A percentile compares a stretch with the other conserved stretches of the same genome.
phyloP scores from a whole-genome alignment of 2,888 invertebrate genomes.

The Lysandra coridon region DNA sequence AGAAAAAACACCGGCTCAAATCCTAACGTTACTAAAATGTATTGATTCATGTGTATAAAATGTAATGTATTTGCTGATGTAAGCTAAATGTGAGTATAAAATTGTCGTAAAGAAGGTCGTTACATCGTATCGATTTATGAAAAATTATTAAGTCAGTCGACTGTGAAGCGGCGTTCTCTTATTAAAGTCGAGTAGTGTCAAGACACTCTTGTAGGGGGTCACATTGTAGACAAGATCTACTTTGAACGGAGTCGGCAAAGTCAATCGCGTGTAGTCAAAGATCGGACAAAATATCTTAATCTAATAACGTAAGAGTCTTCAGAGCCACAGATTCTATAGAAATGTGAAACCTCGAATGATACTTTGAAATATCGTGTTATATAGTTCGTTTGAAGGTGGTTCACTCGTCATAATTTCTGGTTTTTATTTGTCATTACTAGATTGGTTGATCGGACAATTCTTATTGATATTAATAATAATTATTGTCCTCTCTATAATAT shows the following conservation, averaged over 20 bases:
- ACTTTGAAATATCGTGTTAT: neutral
- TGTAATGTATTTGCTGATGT: slow-evolving; percentile 28
- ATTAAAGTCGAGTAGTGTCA: slow-evolving; percentile 69
- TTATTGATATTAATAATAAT: neutral
- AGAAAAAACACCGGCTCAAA: neutral
- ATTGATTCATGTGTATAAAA: neutral
- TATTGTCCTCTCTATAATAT: too few species aligned
- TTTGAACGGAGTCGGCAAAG: slow-evolving; percentile 47
- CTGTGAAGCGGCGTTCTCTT: slow-evolving; percentile 64
- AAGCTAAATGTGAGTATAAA: slow-evolving; percentile 26
- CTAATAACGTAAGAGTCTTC: slow-evolving; percentile 30
- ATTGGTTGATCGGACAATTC: neutral
- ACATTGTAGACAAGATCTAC: slow-evolving; percentile 61
- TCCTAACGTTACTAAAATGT: neutral
- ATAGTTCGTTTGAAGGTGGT: neutral
- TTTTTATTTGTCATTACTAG: neutral
- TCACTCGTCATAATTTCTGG: neutral
- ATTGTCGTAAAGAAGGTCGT: slow-evolving; percentile 47
- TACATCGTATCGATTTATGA: slow-evolving; percentile 48
- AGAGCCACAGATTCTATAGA: neutral
- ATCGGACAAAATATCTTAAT: slow-evolving; percentile 38
- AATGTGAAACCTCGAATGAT: neutral
- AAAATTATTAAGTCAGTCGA: slow-evolving; percentile 41
- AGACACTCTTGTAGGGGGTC: slow-evolving; percentile 65
- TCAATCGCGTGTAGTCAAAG: slow-evolving; percentile 40